Conservation (phyloP, 2,888 invertebrate genomes). For the Tricholauxania praeusta region DNA sequence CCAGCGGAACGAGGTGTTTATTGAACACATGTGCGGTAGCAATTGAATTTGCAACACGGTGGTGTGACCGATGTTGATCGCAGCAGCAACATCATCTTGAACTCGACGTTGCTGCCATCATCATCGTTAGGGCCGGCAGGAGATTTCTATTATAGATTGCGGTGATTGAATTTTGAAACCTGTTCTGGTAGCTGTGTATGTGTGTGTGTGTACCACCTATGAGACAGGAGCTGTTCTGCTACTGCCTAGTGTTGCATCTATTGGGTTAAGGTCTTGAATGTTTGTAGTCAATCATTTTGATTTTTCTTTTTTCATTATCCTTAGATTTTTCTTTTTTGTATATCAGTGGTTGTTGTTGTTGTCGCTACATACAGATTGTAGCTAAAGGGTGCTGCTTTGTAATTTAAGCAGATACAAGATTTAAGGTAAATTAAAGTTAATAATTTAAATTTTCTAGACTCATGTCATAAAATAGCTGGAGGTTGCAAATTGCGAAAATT, state of each 20-base stretch:
- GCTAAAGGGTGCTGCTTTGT: conserved; percentile 4
- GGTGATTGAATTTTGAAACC: conserved; percentile 60
- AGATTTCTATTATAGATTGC: conserved; percentile 63
- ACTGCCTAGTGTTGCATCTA: background rate
- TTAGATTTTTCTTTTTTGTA: background rate
- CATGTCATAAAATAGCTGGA: conserved; percentile 14
- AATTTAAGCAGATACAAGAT: conserved; percentile 16
- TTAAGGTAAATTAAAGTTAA: conserved; percentile 30
- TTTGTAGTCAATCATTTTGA: conserved; percentile 33
- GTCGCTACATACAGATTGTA: too few relatives aligned
- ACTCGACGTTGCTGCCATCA: background rate
- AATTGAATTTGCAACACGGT: conserved; percentile 44
- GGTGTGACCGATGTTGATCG: conserved; percentile 34
- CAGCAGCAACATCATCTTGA: conserved; percentile 44
- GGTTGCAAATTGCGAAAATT: conserved; percentile 14
- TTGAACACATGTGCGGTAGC: conserved; percentile 41
- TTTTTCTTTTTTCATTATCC: conserved; percentile 7
- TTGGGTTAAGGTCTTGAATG: conserved; percentile 11
- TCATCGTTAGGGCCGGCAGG: conserved; percentile 27
- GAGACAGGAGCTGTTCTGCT: conserved; percentile 17
- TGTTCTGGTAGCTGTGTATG: conserved; percentile 49
- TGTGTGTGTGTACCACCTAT: conserved; percentile 49
- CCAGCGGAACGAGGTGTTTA: conserved; percentile 40
- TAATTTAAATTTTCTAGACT: conserved; percentile 20
- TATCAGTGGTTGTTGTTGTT: background rate